These are phyloP conservation scores for Malaclemys terrapin DNA, from an alignment of 2,113 vertebrate genomes.

Conservation along the genomic window DNA sequence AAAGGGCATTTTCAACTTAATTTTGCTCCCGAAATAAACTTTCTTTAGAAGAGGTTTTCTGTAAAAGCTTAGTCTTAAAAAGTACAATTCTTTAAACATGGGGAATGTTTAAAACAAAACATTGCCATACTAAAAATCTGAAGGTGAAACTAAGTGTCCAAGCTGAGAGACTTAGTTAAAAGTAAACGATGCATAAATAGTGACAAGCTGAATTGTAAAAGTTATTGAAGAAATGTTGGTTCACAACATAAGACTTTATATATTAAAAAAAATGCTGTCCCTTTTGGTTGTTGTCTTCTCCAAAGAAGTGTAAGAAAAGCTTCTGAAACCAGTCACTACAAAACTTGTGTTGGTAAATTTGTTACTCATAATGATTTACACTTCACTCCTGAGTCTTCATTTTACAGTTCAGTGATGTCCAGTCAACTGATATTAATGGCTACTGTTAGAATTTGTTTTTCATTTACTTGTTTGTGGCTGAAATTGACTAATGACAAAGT, in stretches of 20 bases:
- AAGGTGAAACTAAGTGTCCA: no score
- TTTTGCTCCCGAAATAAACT: not conserved
- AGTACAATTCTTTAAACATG: not conserved
- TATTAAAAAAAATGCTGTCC: no score
- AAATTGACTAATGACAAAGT: conserved; percentile 50
- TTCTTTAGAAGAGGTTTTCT: no score
- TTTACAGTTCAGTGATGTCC: conserved; percentile 67
- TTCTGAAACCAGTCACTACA: conserved; percentile 39
- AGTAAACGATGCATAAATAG: no score
- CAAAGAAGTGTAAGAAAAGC: conserved; percentile 45
- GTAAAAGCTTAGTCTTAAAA: no score
- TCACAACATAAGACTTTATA: no score
- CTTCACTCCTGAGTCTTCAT: conserved; percentile 66
- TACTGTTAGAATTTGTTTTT: conserved; percentile 53
- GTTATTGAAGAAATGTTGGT: no score
- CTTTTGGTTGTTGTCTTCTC: not conserved
- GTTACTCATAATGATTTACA: conserved; percentile 72
- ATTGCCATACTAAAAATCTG: no score
- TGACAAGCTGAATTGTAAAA: no score
- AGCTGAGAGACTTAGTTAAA: no score
- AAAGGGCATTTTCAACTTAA: not conserved
- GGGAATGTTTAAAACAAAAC: not conserved
- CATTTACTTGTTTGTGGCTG: conserved; percentile 71
- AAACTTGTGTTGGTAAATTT: conserved; percentile 67
- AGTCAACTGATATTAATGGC: conserved; percentile 73